Evolutionary conservation across 2,888 invertebrate species (phyloP), one percentile per base, ranked within the genome.

Genomic region (Lasioglossum pauxillum): DNA sequence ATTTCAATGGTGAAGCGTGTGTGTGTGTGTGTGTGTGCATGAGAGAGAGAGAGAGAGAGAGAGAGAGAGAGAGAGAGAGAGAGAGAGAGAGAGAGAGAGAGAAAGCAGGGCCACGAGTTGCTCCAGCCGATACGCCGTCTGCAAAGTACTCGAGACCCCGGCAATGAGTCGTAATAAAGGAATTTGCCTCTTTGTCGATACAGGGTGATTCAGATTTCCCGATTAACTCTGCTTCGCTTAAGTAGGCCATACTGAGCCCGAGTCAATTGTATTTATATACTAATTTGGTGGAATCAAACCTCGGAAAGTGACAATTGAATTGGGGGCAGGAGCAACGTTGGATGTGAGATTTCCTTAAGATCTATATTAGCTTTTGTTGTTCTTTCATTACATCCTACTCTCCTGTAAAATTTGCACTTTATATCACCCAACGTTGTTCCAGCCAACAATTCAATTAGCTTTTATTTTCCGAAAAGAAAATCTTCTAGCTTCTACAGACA

Each of bases 1-100:
- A 92, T 90, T 93, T 94, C 91, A 94, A 94, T 94, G 93, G 93
- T 93, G 92, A 93, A 92, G 92, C 92, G 12, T 3, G 12, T 12
- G 44, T 12, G 12, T 44, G 14, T 14, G 14, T 14, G 44, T 44
- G 3, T 31, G n/a, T n/a, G n/a, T n/a, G n/a, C n/a, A n/a, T n/a
- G 10, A 23, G 67, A 35, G 23, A 38, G 5, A 69, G 69, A 38
- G 38, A 69, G 35, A 69, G 38, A 69, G 88, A 85, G 90, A n/a
- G n/a, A n/a, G n/a, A n/a, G n/a, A n/a, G n/a, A 35, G 19, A 35
- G 19, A 67, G 35, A 67, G 19, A 19, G 19, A 69, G 23, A 38
- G 23, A 85, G 90, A 60, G 89, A 84, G 10, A 23, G 67, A 35
- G 23, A 38, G 5, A 69, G 69, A 38, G 38, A 69, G 35, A 69